phyloP scores from a whole-genome alignment of 2,888 invertebrate species.

The Callyntrura guangdongensis region DNA sequence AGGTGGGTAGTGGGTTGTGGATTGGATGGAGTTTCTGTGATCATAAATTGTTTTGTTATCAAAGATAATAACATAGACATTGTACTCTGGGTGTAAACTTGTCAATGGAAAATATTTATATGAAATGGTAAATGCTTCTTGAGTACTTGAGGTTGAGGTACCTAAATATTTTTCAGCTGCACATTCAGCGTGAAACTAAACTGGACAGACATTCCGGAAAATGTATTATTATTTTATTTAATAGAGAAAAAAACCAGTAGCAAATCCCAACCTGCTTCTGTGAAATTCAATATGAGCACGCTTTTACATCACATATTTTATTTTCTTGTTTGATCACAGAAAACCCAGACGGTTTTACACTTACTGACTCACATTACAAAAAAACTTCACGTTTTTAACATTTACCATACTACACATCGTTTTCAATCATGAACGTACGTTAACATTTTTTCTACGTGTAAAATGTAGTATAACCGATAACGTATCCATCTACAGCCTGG shows the following conservation, averaged over 20 bases:
- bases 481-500: no score
- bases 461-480: no score
- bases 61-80: not conserved
- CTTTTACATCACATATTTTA: not conserved
- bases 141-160: not conserved
- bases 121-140: not conserved
- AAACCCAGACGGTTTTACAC: not conserved
- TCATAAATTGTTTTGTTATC: slow-evolving; percentile 57
- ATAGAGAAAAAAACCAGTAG: slow-evolving; percentile 65
- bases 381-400: no score
- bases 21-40: not conserved
- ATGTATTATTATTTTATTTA: not conserved
- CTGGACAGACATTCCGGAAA: not conserved
- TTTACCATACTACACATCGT: no score
- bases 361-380: not conserved
- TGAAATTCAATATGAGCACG: slow-evolving; percentile 42
- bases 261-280: slow-evolving; percentile 35
- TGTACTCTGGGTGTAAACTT: not conserved
- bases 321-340: not conserved
- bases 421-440: no score
- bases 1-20: not conserved
- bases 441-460: no score
- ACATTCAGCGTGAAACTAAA: not conserved
- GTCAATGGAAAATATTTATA: not conserved
- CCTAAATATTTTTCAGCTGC: no score